Conservation (phyloP, 2,888 invertebrate genomes). For the Eulithis prunata region DNA sequence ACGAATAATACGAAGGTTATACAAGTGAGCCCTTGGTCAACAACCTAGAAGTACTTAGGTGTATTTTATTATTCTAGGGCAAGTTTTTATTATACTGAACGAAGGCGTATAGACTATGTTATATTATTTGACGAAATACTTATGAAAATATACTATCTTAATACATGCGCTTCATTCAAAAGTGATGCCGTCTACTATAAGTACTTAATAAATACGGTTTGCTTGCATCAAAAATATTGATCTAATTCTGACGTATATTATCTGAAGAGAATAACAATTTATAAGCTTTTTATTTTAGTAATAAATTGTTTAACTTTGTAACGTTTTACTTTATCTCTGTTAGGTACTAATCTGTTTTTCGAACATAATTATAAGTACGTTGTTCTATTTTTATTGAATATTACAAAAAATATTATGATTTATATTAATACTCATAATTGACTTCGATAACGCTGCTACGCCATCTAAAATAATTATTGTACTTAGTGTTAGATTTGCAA, state of each 20-base stretch:
- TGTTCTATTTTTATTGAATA: background rate
- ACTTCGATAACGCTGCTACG: constrained; percentile 69
- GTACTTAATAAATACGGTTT: background rate
- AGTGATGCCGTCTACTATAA: constrained; percentile 6
- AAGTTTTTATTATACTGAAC: constrained; percentile 22
- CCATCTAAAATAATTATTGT: constrained; percentile 72
- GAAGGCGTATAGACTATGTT: constrained; percentile 20
- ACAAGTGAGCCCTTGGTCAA: constrained; percentile 19
- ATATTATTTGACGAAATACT: constrained; percentile 12
- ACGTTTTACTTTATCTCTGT: background rate
- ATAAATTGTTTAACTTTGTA: background rate
- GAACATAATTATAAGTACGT: background rate
- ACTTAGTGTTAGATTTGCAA: constrained; percentile 70
- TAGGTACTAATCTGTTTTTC: background rate
- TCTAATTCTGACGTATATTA: too few species aligned
- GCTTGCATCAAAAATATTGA: constrained; percentile 7
- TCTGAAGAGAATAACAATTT: too few species aligned
- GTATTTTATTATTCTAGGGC: constrained; percentile 18
- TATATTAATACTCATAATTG: constrained; percentile 67
- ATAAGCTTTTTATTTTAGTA: too few species aligned
- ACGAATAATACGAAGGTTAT: constrained; percentile 32
- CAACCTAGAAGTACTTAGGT: constrained; percentile 1
- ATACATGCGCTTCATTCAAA: background rate
- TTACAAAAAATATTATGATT: constrained; percentile 48
- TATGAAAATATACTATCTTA: constrained; percentile 17